Percentiles rank a stretch among this genome's conserved stretches.
These are phyloP conservation scores for Naja naja DNA, from an alignment of 2,113 vertebrate species.

Conservation along the genomic window DNA sequence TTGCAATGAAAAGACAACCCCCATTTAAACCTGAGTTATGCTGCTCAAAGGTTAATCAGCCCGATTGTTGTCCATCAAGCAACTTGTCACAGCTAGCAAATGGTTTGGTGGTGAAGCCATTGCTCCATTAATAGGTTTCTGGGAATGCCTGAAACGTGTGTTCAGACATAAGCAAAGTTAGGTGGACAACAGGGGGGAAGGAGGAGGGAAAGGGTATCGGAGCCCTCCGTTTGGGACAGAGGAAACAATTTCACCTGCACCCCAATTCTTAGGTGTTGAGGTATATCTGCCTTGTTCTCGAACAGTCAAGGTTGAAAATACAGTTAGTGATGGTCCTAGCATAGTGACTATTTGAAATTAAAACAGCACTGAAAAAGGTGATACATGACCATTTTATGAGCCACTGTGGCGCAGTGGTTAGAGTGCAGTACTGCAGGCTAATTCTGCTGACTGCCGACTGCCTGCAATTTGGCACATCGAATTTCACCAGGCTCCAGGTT, in stretches of 20 bases:
- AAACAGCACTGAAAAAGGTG: background rate
- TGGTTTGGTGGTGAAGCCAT: background rate
- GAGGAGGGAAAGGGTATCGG: background rate
- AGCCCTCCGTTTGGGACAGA: background rate
- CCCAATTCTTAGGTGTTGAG: background rate
- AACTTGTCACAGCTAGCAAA: background rate
- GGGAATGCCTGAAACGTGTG: background rate
- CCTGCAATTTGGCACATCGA: no score
- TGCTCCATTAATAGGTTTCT: background rate
- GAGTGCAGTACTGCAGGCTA: no score
- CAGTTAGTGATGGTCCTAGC: background rate
- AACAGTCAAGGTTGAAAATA: background rate
- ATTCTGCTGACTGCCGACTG: no score
- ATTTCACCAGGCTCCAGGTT: no score
- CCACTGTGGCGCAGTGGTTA: no score
- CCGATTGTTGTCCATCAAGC: background rate
- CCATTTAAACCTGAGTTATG: background rate
- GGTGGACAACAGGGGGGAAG: background rate
- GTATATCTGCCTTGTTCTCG: background rate
- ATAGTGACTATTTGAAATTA: background rate
- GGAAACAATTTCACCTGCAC: no score
- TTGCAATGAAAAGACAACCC: background rate
- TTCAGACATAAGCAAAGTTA: background rate
- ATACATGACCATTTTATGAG: no score
- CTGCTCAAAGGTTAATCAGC: constrained; percentile 10